Evolutionary conservation across 2,797 vertebrate genomes (phyloP), one percentile per base, ranked within the genome.

Genomic region (Tachyglossus aculeatus): DNA sequence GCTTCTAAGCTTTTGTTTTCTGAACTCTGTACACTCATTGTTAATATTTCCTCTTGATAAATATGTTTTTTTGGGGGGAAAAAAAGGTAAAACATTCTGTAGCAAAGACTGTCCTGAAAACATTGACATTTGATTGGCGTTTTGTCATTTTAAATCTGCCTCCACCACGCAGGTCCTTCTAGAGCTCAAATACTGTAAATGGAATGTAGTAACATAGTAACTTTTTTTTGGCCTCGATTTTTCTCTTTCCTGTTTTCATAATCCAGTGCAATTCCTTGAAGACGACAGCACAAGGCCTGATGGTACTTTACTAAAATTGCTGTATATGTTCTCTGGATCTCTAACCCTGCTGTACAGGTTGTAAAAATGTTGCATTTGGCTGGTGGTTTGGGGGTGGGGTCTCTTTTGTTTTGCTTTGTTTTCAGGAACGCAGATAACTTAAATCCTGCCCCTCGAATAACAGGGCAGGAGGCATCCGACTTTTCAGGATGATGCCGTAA

Each of bases 1-100:
- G 79, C 90, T 90, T 89, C 76, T 87, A 71, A 50, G 65, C 87
- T 86, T 83, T 89, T 88, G 82, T 83, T 90, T 90, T 91, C 74
- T 63, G 87, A 91, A 87, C 81, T 90, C 75, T 85, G 83, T 86
- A 85, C 71, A 58, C 83, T 84, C 65, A 40, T 68, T 86, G 79
- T 82, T 87, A 87, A 62, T 66, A 69, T 92, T 90, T 82, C 73
- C 88, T 89, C 86, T 80, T 88, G 85, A 90, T 78, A 74, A 81
- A 73, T 71, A 84, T 64, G 21, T 75, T 84, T 68, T 83, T 85
- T 74, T 84, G n/a, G n/a, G n/a, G 65, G 45, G 18, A 18, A 51
- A 53, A 24, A 83, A n/a, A n/a, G n/a, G n/a, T n/a, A n/a, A n/a
- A 76, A 86, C 77, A 68, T 87, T 83, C 85, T 73, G 65, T 89